A percentile compares a stretch with the other conserved stretches of the same genome.
Evolutionary conservation across 2,797 vertebrate species (phyloP).

Genomic region (Phoeniculus purpureus): DNA sequence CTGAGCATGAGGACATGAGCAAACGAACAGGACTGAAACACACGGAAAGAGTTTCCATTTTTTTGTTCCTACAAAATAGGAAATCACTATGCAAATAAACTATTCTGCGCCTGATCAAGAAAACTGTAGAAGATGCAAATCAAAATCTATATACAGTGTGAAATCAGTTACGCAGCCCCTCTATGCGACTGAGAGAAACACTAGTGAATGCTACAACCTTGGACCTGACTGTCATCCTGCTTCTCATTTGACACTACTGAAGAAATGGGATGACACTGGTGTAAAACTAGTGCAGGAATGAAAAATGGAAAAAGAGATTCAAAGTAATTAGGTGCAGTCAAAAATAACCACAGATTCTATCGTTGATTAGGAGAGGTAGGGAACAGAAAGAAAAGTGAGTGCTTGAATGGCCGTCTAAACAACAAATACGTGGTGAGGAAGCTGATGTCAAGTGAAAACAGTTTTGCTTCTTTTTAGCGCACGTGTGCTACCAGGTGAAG

Average conservation of each 20-base stretch:
- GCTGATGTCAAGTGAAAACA: not conserved
- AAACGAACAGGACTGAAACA: not conserved
- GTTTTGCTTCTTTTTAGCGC: not conserved
- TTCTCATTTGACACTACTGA: not conserved
- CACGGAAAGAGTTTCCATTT: not conserved
- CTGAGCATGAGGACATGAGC: not conserved
- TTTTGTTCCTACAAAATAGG: not conserved
- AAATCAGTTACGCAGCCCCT: not conserved
- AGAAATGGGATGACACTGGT: not conserved
- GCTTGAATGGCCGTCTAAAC: not conserved
- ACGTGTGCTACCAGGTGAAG: not conserved
- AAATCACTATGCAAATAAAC: conserved; percentile 1
- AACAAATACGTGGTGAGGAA: not conserved
- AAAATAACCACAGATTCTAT: not conserved
- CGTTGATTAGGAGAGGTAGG: not conserved
- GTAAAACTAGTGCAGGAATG: not conserved
- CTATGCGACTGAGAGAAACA: not conserved
- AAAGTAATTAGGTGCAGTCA: not conserved
- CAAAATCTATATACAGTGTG: not conserved
- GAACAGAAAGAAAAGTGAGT: not conserved
- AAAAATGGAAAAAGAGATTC: not conserved
- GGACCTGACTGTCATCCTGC: not conserved
- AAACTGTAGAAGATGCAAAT: not conserved
- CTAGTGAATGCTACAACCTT: not conserved
- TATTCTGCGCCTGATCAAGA: not conserved